phyloP scores from a whole-genome alignment of 2,113 vertebrate species.

The Phalacrocorax brasilianus region DNA sequence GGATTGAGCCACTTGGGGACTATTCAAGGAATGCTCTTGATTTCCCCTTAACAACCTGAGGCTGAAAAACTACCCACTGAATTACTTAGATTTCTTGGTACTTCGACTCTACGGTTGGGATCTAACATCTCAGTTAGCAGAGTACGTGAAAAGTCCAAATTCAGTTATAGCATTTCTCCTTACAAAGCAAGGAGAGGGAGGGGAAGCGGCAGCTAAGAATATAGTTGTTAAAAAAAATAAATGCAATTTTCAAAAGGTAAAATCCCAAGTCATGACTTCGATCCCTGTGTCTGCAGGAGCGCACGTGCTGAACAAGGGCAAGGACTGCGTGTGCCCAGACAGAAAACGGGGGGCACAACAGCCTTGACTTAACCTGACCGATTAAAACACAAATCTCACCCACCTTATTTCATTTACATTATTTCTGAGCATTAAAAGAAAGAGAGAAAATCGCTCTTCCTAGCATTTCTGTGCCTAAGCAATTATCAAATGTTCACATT shows the following conservation, averaged over 20 bases:
- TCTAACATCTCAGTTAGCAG: background rate
- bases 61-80: background rate
- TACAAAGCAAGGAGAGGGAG: background rate
- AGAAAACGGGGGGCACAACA: background rate
- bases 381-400: background rate
- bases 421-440: background rate
- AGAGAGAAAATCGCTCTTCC: background rate
- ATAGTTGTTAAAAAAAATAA: fast-evolving
- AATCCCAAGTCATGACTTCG: background rate
- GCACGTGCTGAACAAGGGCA: background rate
- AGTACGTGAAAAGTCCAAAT: background rate
- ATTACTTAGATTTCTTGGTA: background rate
- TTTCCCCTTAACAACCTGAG: background rate
- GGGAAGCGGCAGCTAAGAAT: background rate
- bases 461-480: background rate
- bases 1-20: background rate
- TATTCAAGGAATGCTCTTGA: conserved; percentile 35
- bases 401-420: background rate
- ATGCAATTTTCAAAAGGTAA: background rate
- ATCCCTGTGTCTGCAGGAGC: background rate
- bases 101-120: background rate
- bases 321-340: background rate
- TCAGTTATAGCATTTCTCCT: background rate
- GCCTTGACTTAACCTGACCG: background rate
- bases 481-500: background rate